These are phyloP conservation scores for Stictonetta naevosa DNA, from an alignment of 2,113 vertebrate species.

Conservation along the genomic window DNA sequence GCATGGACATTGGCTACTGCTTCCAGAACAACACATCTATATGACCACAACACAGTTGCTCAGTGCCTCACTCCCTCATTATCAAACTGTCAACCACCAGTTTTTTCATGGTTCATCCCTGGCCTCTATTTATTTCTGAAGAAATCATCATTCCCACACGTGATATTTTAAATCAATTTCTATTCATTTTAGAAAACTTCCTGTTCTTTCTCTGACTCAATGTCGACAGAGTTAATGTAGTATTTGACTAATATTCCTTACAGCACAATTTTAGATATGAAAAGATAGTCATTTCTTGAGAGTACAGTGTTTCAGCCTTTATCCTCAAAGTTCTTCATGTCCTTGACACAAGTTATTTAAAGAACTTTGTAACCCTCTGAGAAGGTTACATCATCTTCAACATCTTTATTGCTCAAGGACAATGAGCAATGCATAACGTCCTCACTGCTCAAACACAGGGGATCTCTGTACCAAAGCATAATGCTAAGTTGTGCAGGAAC, in stretches of 20 bases:
- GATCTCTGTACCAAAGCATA: background rate
- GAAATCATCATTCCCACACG: background rate
- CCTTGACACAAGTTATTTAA: background rate
- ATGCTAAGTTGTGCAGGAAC: background rate
- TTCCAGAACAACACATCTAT: background rate
- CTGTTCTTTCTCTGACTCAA: background rate
- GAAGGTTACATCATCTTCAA: background rate
- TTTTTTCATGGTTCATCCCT: background rate
- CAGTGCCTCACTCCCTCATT: background rate
- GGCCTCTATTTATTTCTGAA: background rate
- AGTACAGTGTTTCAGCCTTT: background rate
- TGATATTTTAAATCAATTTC: background rate
- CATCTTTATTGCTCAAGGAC: background rate
- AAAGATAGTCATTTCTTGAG: background rate
- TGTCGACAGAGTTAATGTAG: background rate
- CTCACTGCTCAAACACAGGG: background rate
- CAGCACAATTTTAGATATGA: background rate
- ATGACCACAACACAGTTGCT: background rate
- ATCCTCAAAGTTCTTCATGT: background rate
- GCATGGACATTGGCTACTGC: rapidly evolving
- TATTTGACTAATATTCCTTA: background rate
- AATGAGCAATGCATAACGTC: background rate
- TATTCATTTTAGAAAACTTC: background rate
- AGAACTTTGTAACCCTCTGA: background rate
- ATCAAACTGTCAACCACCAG: background rate